A percentile compares a stretch with the other conserved stretches of the same genome.
Evolutionary conservation across 2,797 vertebrate genomes (phyloP).

Genomic region (Erethizon dorsatum): DNA sequence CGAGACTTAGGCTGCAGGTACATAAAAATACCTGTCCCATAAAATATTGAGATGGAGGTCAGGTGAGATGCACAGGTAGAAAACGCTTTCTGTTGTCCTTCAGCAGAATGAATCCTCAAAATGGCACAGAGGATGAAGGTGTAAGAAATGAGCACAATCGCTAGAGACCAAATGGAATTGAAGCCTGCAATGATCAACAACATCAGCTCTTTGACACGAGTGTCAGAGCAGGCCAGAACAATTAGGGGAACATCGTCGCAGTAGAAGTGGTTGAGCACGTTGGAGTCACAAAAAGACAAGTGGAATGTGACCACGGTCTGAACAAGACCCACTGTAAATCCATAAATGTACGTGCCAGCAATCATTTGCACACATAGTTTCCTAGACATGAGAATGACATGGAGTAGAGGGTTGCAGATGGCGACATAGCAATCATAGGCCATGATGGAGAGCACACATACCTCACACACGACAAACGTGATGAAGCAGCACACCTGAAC

Average conservation of each 20-base stretch:
- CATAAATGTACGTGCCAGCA: background rate
- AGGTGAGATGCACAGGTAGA: slow-evolving; percentile 78
- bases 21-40: slow-evolving; percentile 75
- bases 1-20: too few species aligned
- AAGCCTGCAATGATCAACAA: slow-evolving; percentile 53
- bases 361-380: slow-evolving; percentile 63
- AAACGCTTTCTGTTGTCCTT: slow-evolving; percentile 64
- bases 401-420: slow-evolving; percentile 80
- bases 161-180: slow-evolving; percentile 46
- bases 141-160: slow-evolving; percentile 80
- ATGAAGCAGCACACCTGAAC: slow-evolving; percentile 76
- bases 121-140: slow-evolving; percentile 78
- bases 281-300: slow-evolving; percentile 74
- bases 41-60: slow-evolving; percentile 74
- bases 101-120: slow-evolving; percentile 73
- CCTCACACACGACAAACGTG: slow-evolving; percentile 69
- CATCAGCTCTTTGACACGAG: slow-evolving; percentile 45
- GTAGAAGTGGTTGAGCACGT: slow-evolving; percentile 78
- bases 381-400: slow-evolving; percentile 44
- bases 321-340: slow-evolving; percentile 60
- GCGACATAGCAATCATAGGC: slow-evolving; percentile 64
- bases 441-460: slow-evolving; percentile 74
- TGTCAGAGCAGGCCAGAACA: slow-evolving; percentile 75
- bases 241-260: slow-evolving; percentile 68
- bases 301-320: background rate